These are phyloP conservation scores for Anadara kagoshimensis DNA, from an alignment of 1,140 invertebrate species.

Conservation along the genomic window DNA sequence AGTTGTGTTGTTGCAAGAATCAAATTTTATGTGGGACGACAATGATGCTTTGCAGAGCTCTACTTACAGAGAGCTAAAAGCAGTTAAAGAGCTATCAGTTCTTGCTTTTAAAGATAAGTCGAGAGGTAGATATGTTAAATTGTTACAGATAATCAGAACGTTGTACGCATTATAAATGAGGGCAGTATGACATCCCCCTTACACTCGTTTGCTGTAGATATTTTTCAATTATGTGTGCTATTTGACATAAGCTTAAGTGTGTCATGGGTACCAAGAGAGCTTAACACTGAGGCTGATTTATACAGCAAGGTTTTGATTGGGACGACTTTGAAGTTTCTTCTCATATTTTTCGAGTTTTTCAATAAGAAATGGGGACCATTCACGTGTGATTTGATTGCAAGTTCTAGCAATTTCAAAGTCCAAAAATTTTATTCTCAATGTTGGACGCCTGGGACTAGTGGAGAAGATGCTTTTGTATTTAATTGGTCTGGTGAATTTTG, in stretches of 20 bases:
- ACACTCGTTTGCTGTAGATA: conserved; percentile 1
- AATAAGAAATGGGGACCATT: conserved; percentile 2
- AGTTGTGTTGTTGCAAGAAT: conserved; percentile 3
- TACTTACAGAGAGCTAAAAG: conserved; percentile 24
- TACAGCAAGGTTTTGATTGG: not conserved
- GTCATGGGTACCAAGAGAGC: conserved; percentile 10
- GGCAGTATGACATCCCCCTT: conserved; percentile 18
- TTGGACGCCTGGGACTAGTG: conserved; percentile 16
- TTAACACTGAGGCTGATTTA: conserved; percentile 16
- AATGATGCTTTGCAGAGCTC: not conserved
- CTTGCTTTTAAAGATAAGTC: too few species aligned
- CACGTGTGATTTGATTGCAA: not conserved
- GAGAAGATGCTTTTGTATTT: conserved; percentile 28
- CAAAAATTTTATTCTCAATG: conserved; percentile 24
- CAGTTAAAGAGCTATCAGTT: not conserved
- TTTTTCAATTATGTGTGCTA: not conserved
- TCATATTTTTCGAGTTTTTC: not conserved
- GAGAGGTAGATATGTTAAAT: conserved; percentile 8
- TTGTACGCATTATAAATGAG: conserved; percentile 5
- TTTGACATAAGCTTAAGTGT: conserved; percentile 10
- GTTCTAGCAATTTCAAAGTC: conserved; percentile 4
- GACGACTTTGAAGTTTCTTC: not conserved
- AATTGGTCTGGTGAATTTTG: conserved; percentile 18
- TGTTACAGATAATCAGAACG: conserved; percentile 21
- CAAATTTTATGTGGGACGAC: conserved; percentile 1